Evolutionary conservation across 2,113 vertebrate species (phyloP).

Genomic region (Mandrillus leucophaeus): DNA sequence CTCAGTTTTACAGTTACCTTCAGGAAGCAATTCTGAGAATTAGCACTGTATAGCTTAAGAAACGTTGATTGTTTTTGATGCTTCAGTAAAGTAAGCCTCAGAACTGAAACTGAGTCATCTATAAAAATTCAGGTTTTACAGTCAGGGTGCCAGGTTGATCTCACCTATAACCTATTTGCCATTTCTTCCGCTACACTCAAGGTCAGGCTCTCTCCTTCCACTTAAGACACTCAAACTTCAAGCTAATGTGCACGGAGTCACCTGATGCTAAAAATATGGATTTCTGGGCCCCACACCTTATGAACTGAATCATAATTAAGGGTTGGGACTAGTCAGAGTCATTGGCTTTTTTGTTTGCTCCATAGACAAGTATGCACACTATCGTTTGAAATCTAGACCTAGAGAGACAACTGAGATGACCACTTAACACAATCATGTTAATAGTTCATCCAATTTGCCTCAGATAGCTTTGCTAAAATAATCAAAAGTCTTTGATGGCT

Average conservation of each 20-base stretch:
- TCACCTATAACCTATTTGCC: neutral
- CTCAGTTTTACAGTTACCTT: neutral
- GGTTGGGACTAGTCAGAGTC: neutral
- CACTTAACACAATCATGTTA: neutral
- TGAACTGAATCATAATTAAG: neutral
- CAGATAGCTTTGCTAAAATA: conserved; percentile 23
- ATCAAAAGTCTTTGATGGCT: neutral
- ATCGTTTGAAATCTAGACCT: neutral
- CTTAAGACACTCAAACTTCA: neutral
- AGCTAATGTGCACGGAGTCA: neutral
- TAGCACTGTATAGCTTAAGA: neutral
- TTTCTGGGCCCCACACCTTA: neutral
- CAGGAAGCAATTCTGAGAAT: conserved; percentile 63
- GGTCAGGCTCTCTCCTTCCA: neutral
- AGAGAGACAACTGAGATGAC: neutral
- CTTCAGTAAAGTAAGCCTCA: neutral
- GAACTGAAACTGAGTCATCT: conserved; percentile 29
- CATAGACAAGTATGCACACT: neutral
- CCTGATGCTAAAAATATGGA: neutral
- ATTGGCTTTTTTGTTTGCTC: neutral
- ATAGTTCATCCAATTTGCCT: neutral
- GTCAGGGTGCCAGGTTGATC: neutral
- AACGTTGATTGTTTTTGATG: neutral
- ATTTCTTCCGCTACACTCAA: neutral
- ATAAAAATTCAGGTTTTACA: neutral